Conservation (phyloP, 1,140 invertebrate genomes). For the Micrasema longulum region DNA sequence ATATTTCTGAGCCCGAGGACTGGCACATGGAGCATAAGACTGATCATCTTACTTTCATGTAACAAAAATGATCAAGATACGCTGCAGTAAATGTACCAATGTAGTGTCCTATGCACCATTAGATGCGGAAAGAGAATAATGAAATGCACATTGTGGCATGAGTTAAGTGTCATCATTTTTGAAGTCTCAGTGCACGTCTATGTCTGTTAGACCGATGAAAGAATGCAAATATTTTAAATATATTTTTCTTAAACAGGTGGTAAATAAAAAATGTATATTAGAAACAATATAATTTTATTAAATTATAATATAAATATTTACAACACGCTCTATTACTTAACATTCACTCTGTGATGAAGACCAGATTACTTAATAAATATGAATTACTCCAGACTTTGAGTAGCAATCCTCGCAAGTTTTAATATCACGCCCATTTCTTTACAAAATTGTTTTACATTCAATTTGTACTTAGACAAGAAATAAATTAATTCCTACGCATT, state of each 20-base stretch:
- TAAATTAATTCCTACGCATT: neutral
- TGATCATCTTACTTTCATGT: neutral
- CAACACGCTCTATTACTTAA: constrained; percentile 20
- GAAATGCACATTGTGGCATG: no score
- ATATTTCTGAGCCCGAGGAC: no score
- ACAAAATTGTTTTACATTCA: constrained; percentile 1
- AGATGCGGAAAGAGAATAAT: no score
- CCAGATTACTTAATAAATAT: neutral
- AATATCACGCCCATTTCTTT: neutral
- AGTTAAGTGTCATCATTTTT: no score
- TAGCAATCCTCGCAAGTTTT: neutral
- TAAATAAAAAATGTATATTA: no score
- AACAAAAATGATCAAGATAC: no score
- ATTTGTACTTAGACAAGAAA: constrained; percentile 1
- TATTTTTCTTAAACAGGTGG: neutral
- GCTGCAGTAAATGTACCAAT: no score
- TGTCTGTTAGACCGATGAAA: neutral
- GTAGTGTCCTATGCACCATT: no score
- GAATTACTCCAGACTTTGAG: neutral
- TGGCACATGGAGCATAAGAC: neutral
- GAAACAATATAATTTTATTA: constrained; percentile 39
- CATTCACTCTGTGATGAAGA: constrained; percentile 4
- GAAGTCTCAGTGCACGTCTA: no score
- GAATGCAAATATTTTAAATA: neutral
- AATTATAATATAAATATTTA: constrained; percentile 33